These are phyloP conservation scores for Psilopsiagon aymara DNA, from an alignment of 2,113 vertebrate species.

Conservation along the genomic window DNA sequence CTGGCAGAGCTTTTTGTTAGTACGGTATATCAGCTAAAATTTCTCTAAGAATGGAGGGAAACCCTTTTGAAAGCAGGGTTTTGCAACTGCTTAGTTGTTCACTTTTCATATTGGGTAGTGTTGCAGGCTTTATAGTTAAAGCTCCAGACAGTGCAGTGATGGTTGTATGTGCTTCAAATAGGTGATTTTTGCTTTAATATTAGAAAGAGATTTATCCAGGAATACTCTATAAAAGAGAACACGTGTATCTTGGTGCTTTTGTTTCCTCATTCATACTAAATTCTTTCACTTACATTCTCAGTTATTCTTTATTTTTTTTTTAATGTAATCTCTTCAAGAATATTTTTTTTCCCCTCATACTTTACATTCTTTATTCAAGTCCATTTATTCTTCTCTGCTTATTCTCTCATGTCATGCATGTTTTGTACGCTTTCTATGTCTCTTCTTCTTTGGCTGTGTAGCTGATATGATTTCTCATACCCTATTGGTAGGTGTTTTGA, in stretches of 20 bases:
- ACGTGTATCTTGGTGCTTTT: neutral
- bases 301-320: neutral
- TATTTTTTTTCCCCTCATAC: neutral
- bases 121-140: neutral
- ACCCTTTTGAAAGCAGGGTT: neutral
- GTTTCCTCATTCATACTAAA: neutral
- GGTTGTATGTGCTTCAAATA: neutral
- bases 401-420: neutral
- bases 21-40: neutral
- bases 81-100: neutral
- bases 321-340: neutral
- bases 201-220: neutral
- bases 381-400: neutral
- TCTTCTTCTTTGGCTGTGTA: neutral
- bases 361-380: neutral
- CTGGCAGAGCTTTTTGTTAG: neutral
- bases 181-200: neutral
- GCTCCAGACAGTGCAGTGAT: neutral
- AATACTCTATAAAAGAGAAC: neutral
- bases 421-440: neutral
- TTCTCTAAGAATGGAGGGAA: neutral
- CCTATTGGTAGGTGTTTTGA: neutral
- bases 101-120: neutral
- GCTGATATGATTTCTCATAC: neutral
- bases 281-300: neutral